Percentiles rank a stretch among this genome's conserved stretches.
phyloP scores from a whole-genome alignment of 1,140 invertebrate species.

The Tribolium castaneum region DNA sequence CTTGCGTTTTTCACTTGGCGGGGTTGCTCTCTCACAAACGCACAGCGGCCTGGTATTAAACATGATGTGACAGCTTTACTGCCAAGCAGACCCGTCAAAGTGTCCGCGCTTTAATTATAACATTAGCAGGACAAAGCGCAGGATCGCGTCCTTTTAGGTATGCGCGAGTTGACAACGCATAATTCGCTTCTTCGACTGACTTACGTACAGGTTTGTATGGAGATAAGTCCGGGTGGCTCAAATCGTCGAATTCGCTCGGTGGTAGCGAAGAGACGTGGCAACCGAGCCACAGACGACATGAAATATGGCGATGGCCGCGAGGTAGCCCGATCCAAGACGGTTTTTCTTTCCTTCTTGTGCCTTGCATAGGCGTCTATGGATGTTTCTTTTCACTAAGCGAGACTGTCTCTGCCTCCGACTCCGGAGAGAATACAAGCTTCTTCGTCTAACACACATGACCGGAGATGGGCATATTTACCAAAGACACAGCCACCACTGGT shows the following conservation, averaged over 20 bases:
- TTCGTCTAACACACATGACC: background rate
- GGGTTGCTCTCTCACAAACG: conserved; percentile 25
- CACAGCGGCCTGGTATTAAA: conserved; percentile 26
- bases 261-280: conserved; percentile 54
- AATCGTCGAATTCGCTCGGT: conserved; percentile 8
- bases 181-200: conserved; percentile 56
- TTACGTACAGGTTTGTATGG: conserved; percentile 56
- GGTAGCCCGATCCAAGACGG: conserved; percentile 55
- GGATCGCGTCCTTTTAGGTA: conserved; percentile 55
- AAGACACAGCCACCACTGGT: background rate
- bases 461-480: background rate
- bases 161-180: conserved; percentile 56
- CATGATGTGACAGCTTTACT: conserved; percentile 57
- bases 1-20: conserved; percentile 36
- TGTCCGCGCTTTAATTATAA: conserved; percentile 59
- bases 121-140: conserved; percentile 57
- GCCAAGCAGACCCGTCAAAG: conserved; percentile 52
- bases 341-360: conserved; percentile 49
- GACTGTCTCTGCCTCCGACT: conserved; percentile 25
- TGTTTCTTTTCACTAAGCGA: conserved; percentile 35
- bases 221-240: conserved; percentile 41
- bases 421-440: background rate
- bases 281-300: conserved; percentile 59
- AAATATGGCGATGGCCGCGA: conserved; percentile 60
- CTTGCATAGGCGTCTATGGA: conserved; percentile 27